Conservation (phyloP, 2,797 vertebrate species). For the Pantherophis vulpinus region DNA sequence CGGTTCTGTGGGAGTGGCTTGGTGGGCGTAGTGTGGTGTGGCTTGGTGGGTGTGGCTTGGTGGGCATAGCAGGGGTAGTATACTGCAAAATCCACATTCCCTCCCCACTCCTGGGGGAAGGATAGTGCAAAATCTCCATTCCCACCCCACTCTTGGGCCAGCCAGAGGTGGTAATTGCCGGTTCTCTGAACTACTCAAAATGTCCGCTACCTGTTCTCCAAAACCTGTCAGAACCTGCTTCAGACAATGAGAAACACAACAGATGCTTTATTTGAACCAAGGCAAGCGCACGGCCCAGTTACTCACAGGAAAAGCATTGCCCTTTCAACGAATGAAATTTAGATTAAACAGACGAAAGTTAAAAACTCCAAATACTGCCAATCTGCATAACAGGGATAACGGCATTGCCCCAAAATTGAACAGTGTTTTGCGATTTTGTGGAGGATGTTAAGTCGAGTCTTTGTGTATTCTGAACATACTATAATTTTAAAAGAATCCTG, state of each 20-base stretch:
- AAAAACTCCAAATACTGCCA: neutral
- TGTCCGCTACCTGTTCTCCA: no score
- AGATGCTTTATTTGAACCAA: neutral
- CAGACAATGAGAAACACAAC: conserved; percentile 39
- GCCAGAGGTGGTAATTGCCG: no score
- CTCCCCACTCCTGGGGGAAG: no score
- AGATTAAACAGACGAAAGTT: conserved; percentile 36
- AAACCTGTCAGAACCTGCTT: conserved; percentile 46
- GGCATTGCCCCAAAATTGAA: neutral
- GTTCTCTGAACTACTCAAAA: no score
- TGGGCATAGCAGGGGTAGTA: no score
- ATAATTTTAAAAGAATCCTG: neutral
- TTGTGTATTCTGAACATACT: neutral
- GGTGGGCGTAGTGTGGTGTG: no score
- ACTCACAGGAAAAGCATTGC: conserved; percentile 41
- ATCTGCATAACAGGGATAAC: neutral
- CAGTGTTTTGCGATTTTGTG: neutral
- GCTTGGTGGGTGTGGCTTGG: no score
- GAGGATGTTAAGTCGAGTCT: neutral
- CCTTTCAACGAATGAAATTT: conserved; percentile 51
- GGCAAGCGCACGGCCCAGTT: conserved; percentile 27
- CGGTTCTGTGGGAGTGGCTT: no score
- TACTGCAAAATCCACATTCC: no score
- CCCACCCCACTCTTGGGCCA: no score
- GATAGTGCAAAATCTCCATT: no score